Conservation (phyloP, 2,888 invertebrate species). For the Sesia apiformis region DNA sequence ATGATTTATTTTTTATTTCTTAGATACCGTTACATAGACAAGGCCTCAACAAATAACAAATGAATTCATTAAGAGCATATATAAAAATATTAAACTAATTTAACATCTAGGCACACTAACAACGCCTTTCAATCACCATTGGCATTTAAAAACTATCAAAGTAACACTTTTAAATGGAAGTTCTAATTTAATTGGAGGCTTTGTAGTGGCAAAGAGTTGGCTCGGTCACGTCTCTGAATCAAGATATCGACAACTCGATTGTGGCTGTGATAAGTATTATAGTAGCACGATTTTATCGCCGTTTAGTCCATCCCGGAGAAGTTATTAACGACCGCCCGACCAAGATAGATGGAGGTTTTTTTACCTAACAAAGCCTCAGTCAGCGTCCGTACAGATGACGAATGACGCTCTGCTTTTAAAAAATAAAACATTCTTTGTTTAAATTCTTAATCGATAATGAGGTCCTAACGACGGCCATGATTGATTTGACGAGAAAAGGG, state of each 20-base stretch:
- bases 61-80: too few species aligned
- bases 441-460: constrained; percentile 34
- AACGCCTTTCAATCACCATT: background rate
- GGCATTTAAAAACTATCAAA: background rate
- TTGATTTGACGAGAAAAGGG: constrained; percentile 19
- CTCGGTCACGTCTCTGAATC: constrained; percentile 16
- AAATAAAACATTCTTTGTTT: constrained; percentile 17
- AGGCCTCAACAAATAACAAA: too few species aligned
- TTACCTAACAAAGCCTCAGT: constrained; percentile 20
- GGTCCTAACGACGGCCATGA: constrained; percentile 26
- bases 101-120: background rate
- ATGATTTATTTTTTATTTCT: too few species aligned
- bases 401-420: constrained; percentile 1
- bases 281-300: constrained; percentile 46
- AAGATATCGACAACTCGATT: constrained; percentile 40
- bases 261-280: constrained; percentile 31
- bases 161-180: background rate
- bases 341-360: constrained; percentile 38
- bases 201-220: constrained; percentile 11
- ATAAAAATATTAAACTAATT: background rate
- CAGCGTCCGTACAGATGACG: constrained; percentile 13
- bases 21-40: too few species aligned
- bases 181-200: constrained; percentile 8
- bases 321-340: constrained; percentile 37
- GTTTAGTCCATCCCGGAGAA: constrained; percentile 28